Conservation (phyloP, 2,797 vertebrate genomes). For the Poeciliopsis paucimaculata region DNA sequence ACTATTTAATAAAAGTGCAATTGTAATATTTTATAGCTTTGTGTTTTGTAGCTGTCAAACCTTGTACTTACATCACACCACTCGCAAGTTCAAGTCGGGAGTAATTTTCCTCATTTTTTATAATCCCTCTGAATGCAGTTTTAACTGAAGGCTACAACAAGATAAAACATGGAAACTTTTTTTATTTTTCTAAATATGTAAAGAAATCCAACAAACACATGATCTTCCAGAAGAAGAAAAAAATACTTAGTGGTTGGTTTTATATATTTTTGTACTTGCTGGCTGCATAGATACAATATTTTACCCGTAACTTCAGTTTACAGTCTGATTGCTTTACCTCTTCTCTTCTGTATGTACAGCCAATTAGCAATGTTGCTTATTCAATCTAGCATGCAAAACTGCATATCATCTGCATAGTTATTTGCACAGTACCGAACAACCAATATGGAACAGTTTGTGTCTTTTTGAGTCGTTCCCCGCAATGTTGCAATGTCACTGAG, state of each 20-base stretch:
- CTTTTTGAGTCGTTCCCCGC: too few relatives aligned
- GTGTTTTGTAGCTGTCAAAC: not conserved
- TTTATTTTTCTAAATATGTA: not conserved
- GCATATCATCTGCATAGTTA: too few relatives aligned
- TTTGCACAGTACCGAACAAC: too few relatives aligned
- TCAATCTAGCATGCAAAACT: not conserved
- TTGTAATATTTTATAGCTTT: not conserved
- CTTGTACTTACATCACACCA: not conserved
- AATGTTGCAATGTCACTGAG: too few relatives aligned
- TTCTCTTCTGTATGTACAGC: not conserved
- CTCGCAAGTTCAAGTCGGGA: not conserved
- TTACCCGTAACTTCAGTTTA: not conserved
- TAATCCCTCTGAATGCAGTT: conserved; percentile 18
- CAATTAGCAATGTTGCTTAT: not conserved
- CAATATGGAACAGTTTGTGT: too few relatives aligned
- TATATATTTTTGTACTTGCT: not conserved
- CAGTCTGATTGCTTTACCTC: not conserved
- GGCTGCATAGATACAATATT: not conserved
- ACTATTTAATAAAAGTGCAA: not conserved
- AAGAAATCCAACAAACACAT: not conserved
- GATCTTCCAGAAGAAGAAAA: not conserved
- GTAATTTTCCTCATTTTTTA: conserved; percentile 12
- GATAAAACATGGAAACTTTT: conserved; percentile 16
- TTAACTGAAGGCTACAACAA: conserved; percentile 8
- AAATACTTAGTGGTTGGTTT: not conserved